phyloP scores from a whole-genome alignment of 1,140 invertebrate species.

The Hyles euphorbiae region DNA sequence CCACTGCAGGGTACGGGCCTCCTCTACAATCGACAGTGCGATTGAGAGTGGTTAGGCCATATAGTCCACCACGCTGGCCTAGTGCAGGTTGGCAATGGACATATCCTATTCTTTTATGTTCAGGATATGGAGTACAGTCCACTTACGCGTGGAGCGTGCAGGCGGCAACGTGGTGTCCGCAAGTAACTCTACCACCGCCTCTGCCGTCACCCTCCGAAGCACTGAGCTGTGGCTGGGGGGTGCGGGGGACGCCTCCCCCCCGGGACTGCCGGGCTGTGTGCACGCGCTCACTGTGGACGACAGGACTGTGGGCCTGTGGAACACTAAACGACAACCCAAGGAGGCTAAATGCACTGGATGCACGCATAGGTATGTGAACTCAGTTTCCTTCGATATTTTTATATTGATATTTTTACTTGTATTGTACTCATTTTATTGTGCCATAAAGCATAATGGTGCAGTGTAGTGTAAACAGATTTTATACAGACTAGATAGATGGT shows the following conservation, averaged over 20 bases:
- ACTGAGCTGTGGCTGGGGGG: slow-evolving; percentile 47
- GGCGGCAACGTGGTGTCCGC: slow-evolving; percentile 26
- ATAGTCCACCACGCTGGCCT: too few relatives aligned
- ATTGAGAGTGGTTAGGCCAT: too few relatives aligned
- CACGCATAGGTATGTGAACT: slow-evolving; percentile 78
- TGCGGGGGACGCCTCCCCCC: slow-evolving; percentile 56
- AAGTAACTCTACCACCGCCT: slow-evolving; percentile 36
- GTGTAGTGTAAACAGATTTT: too few relatives aligned
- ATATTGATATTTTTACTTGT: too few relatives aligned
- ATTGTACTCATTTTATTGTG: too few relatives aligned
- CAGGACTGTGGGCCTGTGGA: slow-evolving; percentile 90
- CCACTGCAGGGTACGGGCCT: too few relatives aligned
- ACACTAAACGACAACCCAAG: slow-evolving; percentile 80
- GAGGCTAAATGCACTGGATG: slow-evolving; percentile 83
- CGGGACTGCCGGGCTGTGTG: slow-evolving; percentile 84
- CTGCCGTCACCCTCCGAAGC: slow-evolving; percentile 23
- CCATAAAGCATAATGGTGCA: too few relatives aligned
- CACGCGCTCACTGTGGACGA: slow-evolving; percentile 87
- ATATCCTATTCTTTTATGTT: background rate
- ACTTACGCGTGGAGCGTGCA: slow-evolving; percentile 45
- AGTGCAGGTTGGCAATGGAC: too few relatives aligned
- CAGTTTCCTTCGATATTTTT: too few relatives aligned
- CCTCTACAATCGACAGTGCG: too few relatives aligned
- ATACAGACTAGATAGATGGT: too few relatives aligned
- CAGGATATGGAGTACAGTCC: slow-evolving; percentile 59